Evolutionary conservation across 92 coral and sea anemone genomes (phyloP).

Genomic region (Siderastrea siderea): DNA sequence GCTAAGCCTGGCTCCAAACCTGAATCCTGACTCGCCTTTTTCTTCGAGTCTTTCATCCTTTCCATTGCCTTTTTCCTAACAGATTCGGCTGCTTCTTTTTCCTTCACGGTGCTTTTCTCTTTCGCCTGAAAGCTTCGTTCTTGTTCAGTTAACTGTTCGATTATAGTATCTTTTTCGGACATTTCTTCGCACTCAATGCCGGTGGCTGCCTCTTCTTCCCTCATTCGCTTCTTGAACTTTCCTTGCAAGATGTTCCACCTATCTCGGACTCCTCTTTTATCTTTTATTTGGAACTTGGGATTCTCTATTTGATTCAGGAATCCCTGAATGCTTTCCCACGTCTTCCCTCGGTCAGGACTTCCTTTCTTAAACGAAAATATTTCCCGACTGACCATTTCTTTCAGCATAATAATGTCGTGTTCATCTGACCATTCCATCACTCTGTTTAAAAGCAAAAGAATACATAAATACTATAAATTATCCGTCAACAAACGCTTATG

Average conservation of each 20-base stretch:
- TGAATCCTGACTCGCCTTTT: slow-evolving; percentile 22
- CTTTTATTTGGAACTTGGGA: slow-evolving; percentile 61
- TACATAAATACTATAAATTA: too few species aligned
- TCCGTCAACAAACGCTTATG: too few species aligned
- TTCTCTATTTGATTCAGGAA: slow-evolving; percentile 49
- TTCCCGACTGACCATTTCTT: too few species aligned
- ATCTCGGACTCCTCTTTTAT: slow-evolving; percentile 68
- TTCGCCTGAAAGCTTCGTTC: slow-evolving; percentile 53
- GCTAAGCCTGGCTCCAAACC: slow-evolving; percentile 41
- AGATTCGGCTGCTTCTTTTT: slow-evolving; percentile 67
- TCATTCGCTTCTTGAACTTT: slow-evolving; percentile 64
- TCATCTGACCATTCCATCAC: too few species aligned
- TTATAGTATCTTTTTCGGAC: slow-evolving; percentile 67
- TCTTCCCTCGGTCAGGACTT: too few species aligned
- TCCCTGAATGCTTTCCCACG: slow-evolving; percentile 50
- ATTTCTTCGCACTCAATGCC: slow-evolving; percentile 70
- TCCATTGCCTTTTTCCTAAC: slow-evolving; percentile 71
- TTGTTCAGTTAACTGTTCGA: slow-evolving; percentile 64
- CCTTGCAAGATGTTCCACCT: slow-evolving; percentile 60
- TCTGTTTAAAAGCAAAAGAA: too few species aligned
- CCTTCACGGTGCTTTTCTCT: slow-evolving; percentile 52
- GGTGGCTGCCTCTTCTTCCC: slow-evolving; percentile 66
- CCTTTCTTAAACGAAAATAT: too few species aligned
- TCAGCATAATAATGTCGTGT: too few species aligned
- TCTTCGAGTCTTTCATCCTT: slow-evolving; percentile 65